Evolutionary conservation across 1,140 invertebrate genomes (phyloP).

Genomic region (Zaprionus africanus): DNA sequence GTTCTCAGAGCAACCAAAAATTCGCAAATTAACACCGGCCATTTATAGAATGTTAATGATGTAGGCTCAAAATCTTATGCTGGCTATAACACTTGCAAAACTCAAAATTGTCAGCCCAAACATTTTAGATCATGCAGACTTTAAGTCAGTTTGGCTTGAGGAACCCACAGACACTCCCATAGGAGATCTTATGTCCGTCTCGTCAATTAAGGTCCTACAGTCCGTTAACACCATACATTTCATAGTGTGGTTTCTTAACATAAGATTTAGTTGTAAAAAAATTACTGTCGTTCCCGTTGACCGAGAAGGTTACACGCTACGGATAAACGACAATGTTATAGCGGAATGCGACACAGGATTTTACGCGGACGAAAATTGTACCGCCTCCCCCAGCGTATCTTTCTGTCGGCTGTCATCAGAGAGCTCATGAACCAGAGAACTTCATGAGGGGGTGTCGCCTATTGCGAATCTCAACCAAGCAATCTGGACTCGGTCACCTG

Average conservation of each 20-base stretch:
- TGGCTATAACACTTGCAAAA: conserved; percentile 33
- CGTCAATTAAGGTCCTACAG: conserved; percentile 28
- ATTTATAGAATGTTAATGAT: conserved; percentile 37
- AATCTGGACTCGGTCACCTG: conserved; percentile 1
- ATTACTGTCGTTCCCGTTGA: conserved; percentile 15
- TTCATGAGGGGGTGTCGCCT: not conserved
- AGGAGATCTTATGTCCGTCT: conserved; percentile 31
- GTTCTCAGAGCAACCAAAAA: conserved; percentile 12
- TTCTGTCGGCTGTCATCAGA: conserved; percentile 9
- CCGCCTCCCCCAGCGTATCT: not conserved
- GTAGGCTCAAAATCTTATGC: conserved; percentile 36
- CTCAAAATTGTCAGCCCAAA: conserved; percentile 30
- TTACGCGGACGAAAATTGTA: not conserved
- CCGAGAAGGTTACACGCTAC: not conserved
- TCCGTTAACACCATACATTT: conserved; percentile 21
- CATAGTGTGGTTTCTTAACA: conserved; percentile 25
- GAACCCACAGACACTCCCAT: conserved; percentile 35
- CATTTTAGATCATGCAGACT: conserved; percentile 33
- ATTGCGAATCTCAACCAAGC: conserved; percentile 33
- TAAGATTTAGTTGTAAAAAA: conserved; percentile 27
- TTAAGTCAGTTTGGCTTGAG: conserved; percentile 40
- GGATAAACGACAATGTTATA: conserved; percentile 22
- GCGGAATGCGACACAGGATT: conserved; percentile 14
- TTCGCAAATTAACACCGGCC: conserved; percentile 22
- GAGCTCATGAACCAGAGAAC: too few species aligned